Conservation (phyloP, 2,888 invertebrate species). For the Caenorhabditis wallacei region DNA sequence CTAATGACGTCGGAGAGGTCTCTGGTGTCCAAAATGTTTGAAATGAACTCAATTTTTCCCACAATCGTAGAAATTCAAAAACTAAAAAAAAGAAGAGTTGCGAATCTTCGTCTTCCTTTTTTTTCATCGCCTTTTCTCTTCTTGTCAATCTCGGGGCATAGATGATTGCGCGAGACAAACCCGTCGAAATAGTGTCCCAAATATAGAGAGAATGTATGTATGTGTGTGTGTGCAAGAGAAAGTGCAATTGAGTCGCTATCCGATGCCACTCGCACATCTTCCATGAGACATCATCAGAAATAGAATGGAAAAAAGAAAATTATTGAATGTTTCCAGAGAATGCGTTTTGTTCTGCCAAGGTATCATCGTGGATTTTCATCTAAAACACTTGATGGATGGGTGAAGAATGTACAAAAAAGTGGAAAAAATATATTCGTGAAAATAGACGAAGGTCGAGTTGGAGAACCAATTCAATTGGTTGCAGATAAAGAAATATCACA, state of each 20-base stretch:
- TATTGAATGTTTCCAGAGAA: constrained; percentile 9
- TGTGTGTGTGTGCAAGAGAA: constrained; percentile 1
- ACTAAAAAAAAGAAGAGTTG: constrained; percentile 22
- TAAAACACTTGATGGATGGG: constrained; percentile 76
- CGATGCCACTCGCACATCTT: constrained; percentile 36
- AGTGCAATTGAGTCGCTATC: constrained; percentile 32
- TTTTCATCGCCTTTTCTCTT: constrained; percentile 22
- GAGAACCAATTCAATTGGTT: constrained; percentile 71
- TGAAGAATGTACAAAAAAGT: constrained; percentile 66
- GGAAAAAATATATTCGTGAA: constrained; percentile 75
- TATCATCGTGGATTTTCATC: constrained; percentile 5
- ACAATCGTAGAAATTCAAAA: constrained; percentile 27
- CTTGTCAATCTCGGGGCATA: constrained; percentile 39
- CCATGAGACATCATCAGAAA: constrained; percentile 11
- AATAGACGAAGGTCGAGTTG: constrained; percentile 71
- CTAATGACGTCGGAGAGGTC: neutral
- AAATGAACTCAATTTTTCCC: constrained; percentile 14
- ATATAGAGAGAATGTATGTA: constrained; percentile 9
- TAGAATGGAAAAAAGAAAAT: neutral
- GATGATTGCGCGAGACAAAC: constrained; percentile 61
- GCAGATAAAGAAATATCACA: constrained; percentile 42
- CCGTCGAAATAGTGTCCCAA: constrained; percentile 22
- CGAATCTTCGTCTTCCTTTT: constrained; percentile 11
- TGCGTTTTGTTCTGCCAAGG: constrained; percentile 3
- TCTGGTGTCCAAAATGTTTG: neutral